These are phyloP conservation scores for Prorops nasuta DNA, from an alignment of 1,140 invertebrate species.

Conservation along the genomic window DNA sequence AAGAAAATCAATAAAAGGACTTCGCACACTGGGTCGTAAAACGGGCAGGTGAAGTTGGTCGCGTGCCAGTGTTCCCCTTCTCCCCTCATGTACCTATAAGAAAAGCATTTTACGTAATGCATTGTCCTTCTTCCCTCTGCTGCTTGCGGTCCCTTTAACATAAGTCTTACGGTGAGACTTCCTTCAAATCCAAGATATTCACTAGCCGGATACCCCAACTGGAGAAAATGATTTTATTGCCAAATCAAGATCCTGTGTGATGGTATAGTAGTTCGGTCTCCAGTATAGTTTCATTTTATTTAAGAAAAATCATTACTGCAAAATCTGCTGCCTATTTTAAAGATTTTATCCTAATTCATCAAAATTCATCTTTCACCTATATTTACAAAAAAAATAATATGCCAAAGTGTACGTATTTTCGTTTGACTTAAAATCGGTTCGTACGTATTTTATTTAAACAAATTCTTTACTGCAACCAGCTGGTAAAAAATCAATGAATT, in stretches of 20 bases:
- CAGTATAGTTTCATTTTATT: too few relatives aligned
- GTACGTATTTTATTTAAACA: too few relatives aligned
- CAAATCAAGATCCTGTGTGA: too few relatives aligned
- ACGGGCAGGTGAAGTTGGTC: constrained; percentile 54
- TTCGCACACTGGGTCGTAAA: constrained; percentile 30
- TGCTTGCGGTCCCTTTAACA: constrained; percentile 44
- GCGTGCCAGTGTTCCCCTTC: constrained; percentile 48
- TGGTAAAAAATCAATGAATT: constrained; percentile 46
- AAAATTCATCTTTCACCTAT: too few relatives aligned
- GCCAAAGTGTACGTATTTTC: too few relatives aligned
- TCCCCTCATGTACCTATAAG: constrained; percentile 29
- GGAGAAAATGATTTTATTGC: too few relatives aligned
- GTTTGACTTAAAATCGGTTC: too few relatives aligned
- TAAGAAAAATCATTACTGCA: too few relatives aligned
- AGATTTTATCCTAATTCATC: too few relatives aligned
- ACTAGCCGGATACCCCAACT: background rate
- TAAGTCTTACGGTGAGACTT: constrained; percentile 12
- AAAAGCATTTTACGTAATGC: constrained; percentile 51
- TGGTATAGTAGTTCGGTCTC: too few relatives aligned
- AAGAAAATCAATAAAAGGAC: constrained; percentile 44
- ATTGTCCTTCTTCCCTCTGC: constrained; percentile 48
- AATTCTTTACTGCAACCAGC: constrained; percentile 28
- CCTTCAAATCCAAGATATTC: constrained; percentile 10
- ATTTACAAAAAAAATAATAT: too few relatives aligned
- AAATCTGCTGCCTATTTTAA: too few relatives aligned